phyloP scores from a whole-genome alignment of 2,113 vertebrate species.

The Larimichthys polyactis region DNA sequence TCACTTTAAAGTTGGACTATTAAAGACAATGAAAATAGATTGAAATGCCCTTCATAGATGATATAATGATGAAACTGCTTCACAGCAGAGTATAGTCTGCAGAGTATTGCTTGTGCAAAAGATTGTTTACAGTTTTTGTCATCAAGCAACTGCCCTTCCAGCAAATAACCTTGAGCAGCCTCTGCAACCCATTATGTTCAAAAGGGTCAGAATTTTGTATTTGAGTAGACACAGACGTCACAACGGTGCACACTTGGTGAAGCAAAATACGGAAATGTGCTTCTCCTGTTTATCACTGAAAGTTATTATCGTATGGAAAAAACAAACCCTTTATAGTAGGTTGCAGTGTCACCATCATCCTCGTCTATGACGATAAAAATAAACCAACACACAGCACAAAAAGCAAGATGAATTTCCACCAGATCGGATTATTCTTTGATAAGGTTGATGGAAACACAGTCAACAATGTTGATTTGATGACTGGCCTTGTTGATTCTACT shows the following conservation, averaged over 20 bases:
- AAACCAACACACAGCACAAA: not conserved
- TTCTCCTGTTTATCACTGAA: not conserved
- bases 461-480: constrained; percentile 19
- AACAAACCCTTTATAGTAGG: not conserved
- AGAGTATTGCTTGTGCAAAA: not conserved
- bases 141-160: not conserved
- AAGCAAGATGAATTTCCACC: not conserved
- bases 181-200: not conserved
- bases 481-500: constrained; percentile 23
- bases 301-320: not conserved
- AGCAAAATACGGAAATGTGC: not conserved
- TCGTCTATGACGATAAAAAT: not conserved
- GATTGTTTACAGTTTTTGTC: not conserved
- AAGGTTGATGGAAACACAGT: constrained; percentile 10
- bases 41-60: not conserved
- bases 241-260: not conserved
- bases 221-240: not conserved
- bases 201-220: not conserved
- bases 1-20: not conserved
- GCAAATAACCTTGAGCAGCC: not conserved
- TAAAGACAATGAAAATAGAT: not conserved
- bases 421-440: constrained; percentile 10
- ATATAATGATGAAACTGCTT: not conserved
- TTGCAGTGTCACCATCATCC: not conserved
- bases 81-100: not conserved